Conservation (phyloP, 2,797 vertebrate genomes). For the Phoebastria nigripes region DNA sequence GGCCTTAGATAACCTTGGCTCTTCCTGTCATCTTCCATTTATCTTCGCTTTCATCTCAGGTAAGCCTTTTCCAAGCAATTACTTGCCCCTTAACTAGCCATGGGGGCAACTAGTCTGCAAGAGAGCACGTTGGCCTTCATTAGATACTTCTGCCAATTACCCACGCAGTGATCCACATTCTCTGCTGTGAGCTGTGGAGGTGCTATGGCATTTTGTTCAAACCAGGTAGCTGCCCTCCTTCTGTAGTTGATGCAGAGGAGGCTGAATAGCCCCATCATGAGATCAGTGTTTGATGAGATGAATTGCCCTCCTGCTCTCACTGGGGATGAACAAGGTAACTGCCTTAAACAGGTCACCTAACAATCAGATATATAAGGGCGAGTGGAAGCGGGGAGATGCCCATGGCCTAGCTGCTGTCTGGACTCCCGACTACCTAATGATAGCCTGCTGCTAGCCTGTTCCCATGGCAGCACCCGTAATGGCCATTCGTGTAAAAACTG, state of each 20-base stretch:
- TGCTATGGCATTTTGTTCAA: neutral
- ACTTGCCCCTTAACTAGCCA: neutral
- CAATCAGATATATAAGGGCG: neutral
- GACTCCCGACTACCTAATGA: neutral
- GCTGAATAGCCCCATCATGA: neutral
- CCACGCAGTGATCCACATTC: neutral
- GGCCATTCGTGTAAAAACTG: neutral
- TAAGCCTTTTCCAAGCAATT: neutral
- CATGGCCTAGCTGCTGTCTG: neutral
- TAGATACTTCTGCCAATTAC: neutral
- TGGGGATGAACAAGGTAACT: neutral
- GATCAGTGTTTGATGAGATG: neutral
- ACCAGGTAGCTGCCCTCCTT: neutral
- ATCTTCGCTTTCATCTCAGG: neutral
- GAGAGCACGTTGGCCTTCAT: rapidly evolving
- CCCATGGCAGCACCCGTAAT: neutral
- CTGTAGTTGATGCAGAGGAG: neutral
- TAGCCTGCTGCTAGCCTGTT: neutral
- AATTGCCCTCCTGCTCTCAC: neutral
- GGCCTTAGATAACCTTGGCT: neutral
- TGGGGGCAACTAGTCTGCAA: neutral
- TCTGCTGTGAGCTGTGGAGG: neutral
- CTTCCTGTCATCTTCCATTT: neutral
- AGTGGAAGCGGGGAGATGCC: neutral
- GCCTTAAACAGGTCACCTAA: neutral